Base-by-base conservation (phyloP, 2,113 vertebrate genomes). In the Pao palembangensis region DNA sequence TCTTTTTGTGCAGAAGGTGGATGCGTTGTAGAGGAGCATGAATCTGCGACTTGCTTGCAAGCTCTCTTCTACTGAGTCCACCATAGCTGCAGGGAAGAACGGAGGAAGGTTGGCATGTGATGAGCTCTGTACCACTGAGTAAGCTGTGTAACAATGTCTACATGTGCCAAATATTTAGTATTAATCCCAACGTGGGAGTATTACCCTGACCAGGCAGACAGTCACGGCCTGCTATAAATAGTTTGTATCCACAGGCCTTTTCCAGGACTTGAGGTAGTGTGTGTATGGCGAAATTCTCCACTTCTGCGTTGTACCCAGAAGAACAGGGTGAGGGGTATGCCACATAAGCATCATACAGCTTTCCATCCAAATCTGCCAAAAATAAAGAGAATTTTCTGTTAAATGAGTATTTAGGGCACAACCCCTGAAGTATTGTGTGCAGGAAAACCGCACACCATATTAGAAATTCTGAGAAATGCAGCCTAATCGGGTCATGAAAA, bases 281-380 rank as follows among this genome's bases (percentile, higher is more conserved):
- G n/a, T 88, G 88, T 51, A 65, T 31, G 41, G 89, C 93, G 72
- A 98, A 92, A 0, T 23, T 80, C 55, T 92, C 93, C 55, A 92
- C 79, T 12, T 83, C 66, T 47, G 85, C 47, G 49, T 85, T 88
- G 8, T 49, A 67, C 6, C 72, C 76, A 0, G 0, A 42, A 34
- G 62, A 64, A 42, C 76, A 64, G 42, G 84, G 79, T 69, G 86
- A 92, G 2, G 94, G 93, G 75, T 93, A 96, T 0, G 93, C 86
- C 58, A 98, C 87, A 1, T 96, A 98, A 6, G 96, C 96, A 67
- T 98, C 96, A 25, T 95, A 98, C 47, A 82, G 61, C 76, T 95
- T 98, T 51, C 91, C 94, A 83, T 98, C 95, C 55, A 83, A 86
- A 85, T 87, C 96, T 97, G 72, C 73, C 64, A 14, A 64, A 54